Percentiles rank a stretch among this genome's conserved stretches.
Conservation (phyloP, 2,113 vertebrate genomes). For the Ailuropoda melanoleuca region DNA sequence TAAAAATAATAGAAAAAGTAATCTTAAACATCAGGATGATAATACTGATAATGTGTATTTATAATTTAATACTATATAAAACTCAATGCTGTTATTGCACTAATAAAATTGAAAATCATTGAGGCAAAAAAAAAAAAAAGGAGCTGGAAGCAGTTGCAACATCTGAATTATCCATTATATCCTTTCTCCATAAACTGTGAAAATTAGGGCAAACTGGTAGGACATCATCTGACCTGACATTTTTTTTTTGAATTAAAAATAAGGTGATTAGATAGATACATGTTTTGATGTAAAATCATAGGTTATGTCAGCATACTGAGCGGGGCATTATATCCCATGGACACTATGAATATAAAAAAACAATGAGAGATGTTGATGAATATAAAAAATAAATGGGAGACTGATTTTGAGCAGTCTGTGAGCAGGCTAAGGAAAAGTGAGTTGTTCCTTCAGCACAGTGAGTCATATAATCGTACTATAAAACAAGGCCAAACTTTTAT, state of each 20-base stretch:
- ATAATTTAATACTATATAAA: background rate
- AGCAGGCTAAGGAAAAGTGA: background rate
- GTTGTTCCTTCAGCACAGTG: background rate
- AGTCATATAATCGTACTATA: background rate
- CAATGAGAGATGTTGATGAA: background rate
- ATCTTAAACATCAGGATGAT: background rate
- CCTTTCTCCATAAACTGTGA: background rate
- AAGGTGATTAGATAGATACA: background rate
- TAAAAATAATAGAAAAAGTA: constrained; percentile 28
- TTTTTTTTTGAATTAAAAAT: background rate
- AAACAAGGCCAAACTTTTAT: background rate
- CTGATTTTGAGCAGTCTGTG: background rate
- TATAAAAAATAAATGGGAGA: background rate
- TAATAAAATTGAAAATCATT: background rate
- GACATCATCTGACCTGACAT: background rate
- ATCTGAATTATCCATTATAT: background rate
- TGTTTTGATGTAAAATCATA: background rate
- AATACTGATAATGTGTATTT: background rate
- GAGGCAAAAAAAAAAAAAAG: background rate
- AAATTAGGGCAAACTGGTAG: background rate
- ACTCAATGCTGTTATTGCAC: background rate
- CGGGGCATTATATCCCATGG: background rate
- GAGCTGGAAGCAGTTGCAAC: background rate
- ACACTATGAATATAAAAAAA: background rate
- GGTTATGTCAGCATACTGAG: background rate